These are phyloP conservation scores for Odontomachus brunneus DNA, from an alignment of 1,140 invertebrate species.

Conservation along the genomic window DNA sequence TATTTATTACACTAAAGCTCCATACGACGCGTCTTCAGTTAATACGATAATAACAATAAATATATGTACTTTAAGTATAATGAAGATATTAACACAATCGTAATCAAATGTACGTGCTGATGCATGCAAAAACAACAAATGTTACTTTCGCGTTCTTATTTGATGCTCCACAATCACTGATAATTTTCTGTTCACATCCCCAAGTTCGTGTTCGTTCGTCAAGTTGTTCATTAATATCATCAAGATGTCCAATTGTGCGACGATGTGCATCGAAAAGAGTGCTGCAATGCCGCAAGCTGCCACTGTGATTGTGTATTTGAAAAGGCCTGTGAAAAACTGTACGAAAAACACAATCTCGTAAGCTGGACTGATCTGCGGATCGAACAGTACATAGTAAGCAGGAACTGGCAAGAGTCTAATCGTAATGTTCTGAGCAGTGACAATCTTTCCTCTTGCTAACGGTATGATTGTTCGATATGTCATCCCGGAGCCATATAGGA, in stretches of 20 bases:
- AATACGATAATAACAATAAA: too few species aligned
- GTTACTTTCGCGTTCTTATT: slow-evolving; percentile 43
- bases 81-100: background rate
- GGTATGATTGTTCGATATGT: slow-evolving; percentile 61
- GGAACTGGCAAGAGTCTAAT: slow-evolving; percentile 56
- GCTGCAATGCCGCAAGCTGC: slow-evolving; percentile 60
- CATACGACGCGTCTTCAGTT: too few species aligned
- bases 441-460: slow-evolving; percentile 42
- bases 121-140: too few species aligned
- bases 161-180: slow-evolving; percentile 53
- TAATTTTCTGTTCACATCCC: slow-evolving; percentile 22
- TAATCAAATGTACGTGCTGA: too few species aligned
- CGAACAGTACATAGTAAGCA: slow-evolving; percentile 48
- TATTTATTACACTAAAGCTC: background rate
- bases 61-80: background rate
- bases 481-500: background rate
- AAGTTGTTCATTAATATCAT: slow-evolving; percentile 55
- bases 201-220: background rate
- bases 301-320: slow-evolving; percentile 42
- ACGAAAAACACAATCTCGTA: slow-evolving; percentile 68
- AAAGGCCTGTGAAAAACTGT: slow-evolving; percentile 55
- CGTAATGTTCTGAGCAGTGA: slow-evolving; percentile 59
- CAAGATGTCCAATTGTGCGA: slow-evolving; percentile 60
- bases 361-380: slow-evolving; percentile 43
- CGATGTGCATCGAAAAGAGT: slow-evolving; percentile 58